Evolutionary conservation across 2,113 vertebrate genomes (phyloP).

Genomic region (Lathamus discolor): DNA sequence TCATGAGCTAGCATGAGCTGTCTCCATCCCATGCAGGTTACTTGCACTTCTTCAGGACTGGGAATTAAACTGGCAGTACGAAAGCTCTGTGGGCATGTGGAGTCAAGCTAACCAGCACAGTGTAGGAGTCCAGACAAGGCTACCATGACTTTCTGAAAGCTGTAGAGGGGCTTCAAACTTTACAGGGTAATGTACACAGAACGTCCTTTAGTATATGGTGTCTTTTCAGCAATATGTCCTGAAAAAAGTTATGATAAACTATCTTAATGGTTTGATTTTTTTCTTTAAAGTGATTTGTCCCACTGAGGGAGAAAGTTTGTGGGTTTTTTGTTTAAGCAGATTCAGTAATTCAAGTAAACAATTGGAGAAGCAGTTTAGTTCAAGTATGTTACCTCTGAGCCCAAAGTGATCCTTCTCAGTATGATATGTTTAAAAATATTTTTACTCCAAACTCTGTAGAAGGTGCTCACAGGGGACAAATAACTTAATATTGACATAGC

Average conservation of each 20-base stretch:
- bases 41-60: neutral
- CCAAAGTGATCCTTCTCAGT: neutral
- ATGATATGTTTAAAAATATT: slow-evolving; percentile 58
- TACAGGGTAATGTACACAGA: accelerated
- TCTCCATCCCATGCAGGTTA: neutral
- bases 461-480: slow-evolving; percentile 67
- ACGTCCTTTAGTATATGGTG: too few relatives aligned
- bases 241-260: neutral
- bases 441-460: slow-evolving; percentile 62
- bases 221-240: neutral
- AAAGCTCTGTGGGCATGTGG: neutral
- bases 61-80: neutral
- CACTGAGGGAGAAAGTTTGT: neutral
- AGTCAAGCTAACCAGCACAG: neutral
- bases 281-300: neutral
- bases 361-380: neutral
- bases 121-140: neutral
- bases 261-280: neutral
- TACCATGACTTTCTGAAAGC: neutral
- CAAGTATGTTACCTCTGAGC: slow-evolving; percentile 1
- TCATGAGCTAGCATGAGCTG: too few relatives aligned
- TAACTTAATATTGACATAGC: slow-evolving; percentile 76
- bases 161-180: neutral
- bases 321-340: neutral
- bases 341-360: neutral